A percentile compares a stretch with the other conserved stretches of the same genome.
Evolutionary conservation across 2,888 invertebrate species (phyloP).

Genomic region (Dichetophora obliterata): DNA sequence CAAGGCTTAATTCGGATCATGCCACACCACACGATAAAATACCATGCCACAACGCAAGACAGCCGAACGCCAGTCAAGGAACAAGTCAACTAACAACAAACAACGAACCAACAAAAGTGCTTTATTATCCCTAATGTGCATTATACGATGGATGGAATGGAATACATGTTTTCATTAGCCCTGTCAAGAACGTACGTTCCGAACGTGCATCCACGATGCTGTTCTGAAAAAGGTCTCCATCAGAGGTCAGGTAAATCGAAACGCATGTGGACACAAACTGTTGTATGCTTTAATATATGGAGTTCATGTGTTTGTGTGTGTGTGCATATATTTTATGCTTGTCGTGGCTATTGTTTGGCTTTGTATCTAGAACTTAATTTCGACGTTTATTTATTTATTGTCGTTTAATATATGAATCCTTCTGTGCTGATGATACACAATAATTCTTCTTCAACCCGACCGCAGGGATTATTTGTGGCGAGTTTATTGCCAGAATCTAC

Average conservation of each 20-base stretch:
- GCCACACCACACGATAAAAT: neutral
- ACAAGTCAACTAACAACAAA: constrained; percentile 1
- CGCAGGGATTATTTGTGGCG: too few species aligned
- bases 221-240: constrained; percentile 41
- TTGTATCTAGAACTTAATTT: neutral
- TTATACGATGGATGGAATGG: constrained; percentile 50
- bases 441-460: too few species aligned
- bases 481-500: too few species aligned
- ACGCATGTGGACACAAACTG: constrained; percentile 32
- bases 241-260: constrained; percentile 50
- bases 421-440: too few species aligned
- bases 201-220: constrained; percentile 5
- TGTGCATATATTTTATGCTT: constrained; percentile 11
- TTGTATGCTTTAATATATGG: constrained; percentile 37
- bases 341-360: neutral
- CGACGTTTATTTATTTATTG: neutral
- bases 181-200: constrained; percentile 43
- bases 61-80: neutral
- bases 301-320: constrained; percentile 36
- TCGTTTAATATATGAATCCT: neutral
- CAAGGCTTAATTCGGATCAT: neutral
- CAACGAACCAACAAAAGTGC: constrained; percentile 52
- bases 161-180: constrained; percentile 54
- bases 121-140: constrained; percentile 57
- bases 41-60: neutral